Percentiles rank a stretch among this genome's conserved stretches.
phyloP scores from a whole-genome alignment of 2,888 invertebrate species.

The Melanchra persicariae region DNA sequence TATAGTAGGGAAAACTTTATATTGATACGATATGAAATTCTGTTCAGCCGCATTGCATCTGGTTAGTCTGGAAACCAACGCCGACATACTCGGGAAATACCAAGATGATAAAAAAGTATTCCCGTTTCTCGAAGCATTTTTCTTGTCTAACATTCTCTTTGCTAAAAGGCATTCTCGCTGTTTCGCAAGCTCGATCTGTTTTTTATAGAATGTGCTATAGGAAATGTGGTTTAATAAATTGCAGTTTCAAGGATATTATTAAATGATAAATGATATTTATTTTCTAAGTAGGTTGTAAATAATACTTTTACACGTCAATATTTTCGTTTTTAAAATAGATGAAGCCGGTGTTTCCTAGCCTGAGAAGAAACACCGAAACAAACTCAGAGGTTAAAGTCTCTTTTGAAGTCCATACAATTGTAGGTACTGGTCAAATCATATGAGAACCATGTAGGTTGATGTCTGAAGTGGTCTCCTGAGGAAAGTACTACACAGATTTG shows the following conservation, averaged over 20 bases:
- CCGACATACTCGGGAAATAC: slow-evolving; percentile 17
- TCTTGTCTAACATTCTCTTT: slow-evolving; percentile 42
- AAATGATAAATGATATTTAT: background rate
- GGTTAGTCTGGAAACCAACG: slow-evolving; percentile 11
- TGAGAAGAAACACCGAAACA: too few relatives aligned
- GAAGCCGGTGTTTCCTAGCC: too few relatives aligned
- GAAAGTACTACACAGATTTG: too few relatives aligned
- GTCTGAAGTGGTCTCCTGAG: too few relatives aligned
- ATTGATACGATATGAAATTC: background rate
- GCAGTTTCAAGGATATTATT: background rate
- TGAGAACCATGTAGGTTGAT: too few relatives aligned
- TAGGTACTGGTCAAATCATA: too few relatives aligned
- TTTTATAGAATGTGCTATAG: slow-evolving; percentile 9
- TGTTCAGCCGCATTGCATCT: slow-evolving; percentile 9
- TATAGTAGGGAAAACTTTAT: background rate
- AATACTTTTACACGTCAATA: too few relatives aligned
- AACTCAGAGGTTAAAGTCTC: too few relatives aligned
- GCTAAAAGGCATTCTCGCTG: slow-evolving; percentile 45
- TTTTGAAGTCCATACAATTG: too few relatives aligned
- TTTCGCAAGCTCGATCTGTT: slow-evolving; percentile 22
- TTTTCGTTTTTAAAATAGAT: too few relatives aligned
- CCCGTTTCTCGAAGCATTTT: slow-evolving; percentile 45
- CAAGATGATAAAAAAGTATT: slow-evolving; percentile 37
- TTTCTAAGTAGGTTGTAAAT: too few relatives aligned
- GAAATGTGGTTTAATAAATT: slow-evolving; percentile 7